Conservation (phyloP, 1,140 invertebrate species). For the Oncopeltus fasciatus region DNA sequence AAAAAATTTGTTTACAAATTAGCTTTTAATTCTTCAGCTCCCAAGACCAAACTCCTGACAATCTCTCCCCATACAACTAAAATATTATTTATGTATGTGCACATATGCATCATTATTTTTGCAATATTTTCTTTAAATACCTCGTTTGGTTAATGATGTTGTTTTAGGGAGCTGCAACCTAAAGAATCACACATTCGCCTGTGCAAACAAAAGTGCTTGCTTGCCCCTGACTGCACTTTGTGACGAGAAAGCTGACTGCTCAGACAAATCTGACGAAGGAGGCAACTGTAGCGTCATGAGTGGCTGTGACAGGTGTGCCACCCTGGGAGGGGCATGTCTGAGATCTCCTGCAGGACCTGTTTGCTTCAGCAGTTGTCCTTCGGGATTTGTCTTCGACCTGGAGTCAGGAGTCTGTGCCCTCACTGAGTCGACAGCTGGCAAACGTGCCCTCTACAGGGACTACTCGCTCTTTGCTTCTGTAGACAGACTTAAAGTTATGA, state of each 20-base stretch:
- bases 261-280: neutral
- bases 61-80: too few relatives aligned
- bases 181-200: too few relatives aligned
- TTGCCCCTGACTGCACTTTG: too few relatives aligned
- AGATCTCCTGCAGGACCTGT: neutral
- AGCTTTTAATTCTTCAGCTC: too few relatives aligned
- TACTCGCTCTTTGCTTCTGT: neutral
- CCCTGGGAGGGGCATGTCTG: neutral
- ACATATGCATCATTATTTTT: too few relatives aligned
- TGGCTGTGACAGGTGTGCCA: neutral
- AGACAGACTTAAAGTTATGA: neutral
- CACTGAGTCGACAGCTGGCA: neutral
- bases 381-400: neutral
- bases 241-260: neutral
- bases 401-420: neutral
- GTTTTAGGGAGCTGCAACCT: too few relatives aligned
- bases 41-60: too few relatives aligned
- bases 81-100: too few relatives aligned
- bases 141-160: too few relatives aligned
- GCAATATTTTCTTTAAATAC: too few relatives aligned
- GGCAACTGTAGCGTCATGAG: neutral
- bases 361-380: neutral
- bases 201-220: too few relatives aligned
- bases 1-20: too few relatives aligned
- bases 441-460: neutral